Conservation (phyloP, 2,113 vertebrate species). For the Herpailurus yagouaroundi region DNA sequence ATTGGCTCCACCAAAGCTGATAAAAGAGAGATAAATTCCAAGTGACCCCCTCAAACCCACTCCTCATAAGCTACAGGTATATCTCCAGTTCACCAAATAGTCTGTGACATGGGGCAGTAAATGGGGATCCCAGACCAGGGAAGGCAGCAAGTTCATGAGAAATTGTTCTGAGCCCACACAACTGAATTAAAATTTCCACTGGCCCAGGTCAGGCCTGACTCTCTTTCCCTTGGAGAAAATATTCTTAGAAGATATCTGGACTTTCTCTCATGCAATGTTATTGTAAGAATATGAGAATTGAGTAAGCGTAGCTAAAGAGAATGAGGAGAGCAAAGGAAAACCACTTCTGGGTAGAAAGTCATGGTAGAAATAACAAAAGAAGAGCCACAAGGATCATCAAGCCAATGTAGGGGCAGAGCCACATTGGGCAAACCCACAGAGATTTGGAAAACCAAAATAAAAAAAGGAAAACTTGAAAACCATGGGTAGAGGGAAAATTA, state of each 20-base stretch:
- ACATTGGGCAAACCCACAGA: rapidly evolving
- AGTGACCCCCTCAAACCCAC: neutral
- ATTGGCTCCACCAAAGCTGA: too few species aligned
- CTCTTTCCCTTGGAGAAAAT: neutral
- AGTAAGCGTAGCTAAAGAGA: rapidly evolving
- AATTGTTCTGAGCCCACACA: neutral
- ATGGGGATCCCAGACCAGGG: too few species aligned
- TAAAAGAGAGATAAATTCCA: neutral
- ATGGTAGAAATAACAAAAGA: neutral
- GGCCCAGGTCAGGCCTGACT: too few species aligned
- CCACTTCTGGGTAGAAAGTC: neutral
- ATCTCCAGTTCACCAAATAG: neutral
- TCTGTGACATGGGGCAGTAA: neutral
- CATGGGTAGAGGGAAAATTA: neutral
- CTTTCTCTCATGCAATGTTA: neutral
- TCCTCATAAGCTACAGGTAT: neutral
- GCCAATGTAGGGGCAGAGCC: neutral
- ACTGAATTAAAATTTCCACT: neutral
- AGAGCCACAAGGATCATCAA: too few species aligned
- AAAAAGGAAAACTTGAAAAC: neutral
- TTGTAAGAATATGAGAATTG: neutral
- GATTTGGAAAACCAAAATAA: neutral
- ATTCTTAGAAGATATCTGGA: neutral
- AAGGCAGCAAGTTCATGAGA: rapidly evolving
- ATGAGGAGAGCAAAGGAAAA: neutral